Base-by-base conservation (phyloP, 2,113 vertebrate species). In the Seriola quinqueradiata region DNA sequence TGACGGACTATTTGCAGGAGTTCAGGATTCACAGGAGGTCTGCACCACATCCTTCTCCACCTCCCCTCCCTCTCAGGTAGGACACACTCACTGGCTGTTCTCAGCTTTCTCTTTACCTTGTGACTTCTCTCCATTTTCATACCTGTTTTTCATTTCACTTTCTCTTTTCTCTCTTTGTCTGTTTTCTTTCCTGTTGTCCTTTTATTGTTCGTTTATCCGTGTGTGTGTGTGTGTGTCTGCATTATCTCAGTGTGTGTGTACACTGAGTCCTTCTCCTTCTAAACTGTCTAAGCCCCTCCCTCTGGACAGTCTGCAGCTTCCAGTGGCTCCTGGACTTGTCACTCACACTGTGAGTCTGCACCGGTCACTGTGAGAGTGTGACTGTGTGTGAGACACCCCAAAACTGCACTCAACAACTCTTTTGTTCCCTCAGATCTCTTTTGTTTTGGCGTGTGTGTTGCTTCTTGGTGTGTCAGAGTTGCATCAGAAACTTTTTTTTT, bases 1-100 rank as follows among this genome's bases (percentile, higher is more conserved):
- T 3, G 95, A 92, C 48, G 94, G 93, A 17, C 82, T 88, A 0
- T 97, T 96, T 55, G 93, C 94, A 25, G 96, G 97, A 8, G 97
- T 98, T 75, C 98, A 99, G 91, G 98, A 99, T 50, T 99, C 98
- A 2, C 98, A 99, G 90, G 98, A 99, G 95, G 97, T 97, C 83
- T 99, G 98, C 87, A 97, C 98, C 84, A 98, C 98, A 3, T 99
- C 98, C 60, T 99, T 99, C 94, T 99, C 98, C 89, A 99, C 98
- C 76, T 99, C 98, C 13, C 98, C 98, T 77, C 98, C 98, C 42
- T 98, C 98, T 75, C 98, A 99, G 97, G 98, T 99, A 82, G 36
- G 38, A 71, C 9, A 4, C 14, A 0, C 58, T 55, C 23, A 3
- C 11, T 16, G 1, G 0, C 58, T 75, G 64, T 38, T 59, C 14